phyloP scores from a whole-genome alignment of 1,140 invertebrate genomes.

The Hylyphantes graminicola region DNA sequence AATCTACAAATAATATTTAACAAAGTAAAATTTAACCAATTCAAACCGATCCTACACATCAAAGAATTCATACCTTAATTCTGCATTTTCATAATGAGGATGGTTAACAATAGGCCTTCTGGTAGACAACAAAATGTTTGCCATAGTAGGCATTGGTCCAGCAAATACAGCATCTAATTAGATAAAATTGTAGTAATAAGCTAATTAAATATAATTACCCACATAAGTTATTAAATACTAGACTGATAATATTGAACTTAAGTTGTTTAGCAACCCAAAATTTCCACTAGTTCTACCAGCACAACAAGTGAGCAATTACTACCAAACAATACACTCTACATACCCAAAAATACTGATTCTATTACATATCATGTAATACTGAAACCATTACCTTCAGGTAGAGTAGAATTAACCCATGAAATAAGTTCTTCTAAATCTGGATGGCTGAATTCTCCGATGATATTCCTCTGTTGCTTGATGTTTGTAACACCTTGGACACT shows the following conservation, averaged over 20 bases:
- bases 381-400: conserved; percentile 64
- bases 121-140: conserved; percentile 81
- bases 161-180: conserved; percentile 78
- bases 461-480: conserved; percentile 64
- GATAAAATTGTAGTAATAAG: conserved; percentile 1
- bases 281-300: too few species aligned
- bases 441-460: conserved; percentile 77
- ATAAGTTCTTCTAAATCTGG: conserved; percentile 79
- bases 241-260: too few species aligned
- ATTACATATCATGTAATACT: too few species aligned
- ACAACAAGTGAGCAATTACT: too few species aligned
- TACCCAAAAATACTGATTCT: too few species aligned
- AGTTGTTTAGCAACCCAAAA: too few species aligned
- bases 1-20: too few species aligned
- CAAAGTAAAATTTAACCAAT: too few species aligned
- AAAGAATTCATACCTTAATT: conserved; percentile 72
- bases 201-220: neutral
- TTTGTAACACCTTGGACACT: conserved; percentile 64
- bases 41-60: too few species aligned
- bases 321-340: too few species aligned
- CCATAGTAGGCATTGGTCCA: conserved; percentile 86
- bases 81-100: conserved; percentile 83
- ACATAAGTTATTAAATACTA: too few species aligned
- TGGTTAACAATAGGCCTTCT: conserved; percentile 82
- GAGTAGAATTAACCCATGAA: conserved; percentile 78